Evolutionary conservation across 2,888 invertebrate genomes (phyloP), one percentile per base, ranked within the genome.

Genomic region (Phyllotreta cruciferae): DNA sequence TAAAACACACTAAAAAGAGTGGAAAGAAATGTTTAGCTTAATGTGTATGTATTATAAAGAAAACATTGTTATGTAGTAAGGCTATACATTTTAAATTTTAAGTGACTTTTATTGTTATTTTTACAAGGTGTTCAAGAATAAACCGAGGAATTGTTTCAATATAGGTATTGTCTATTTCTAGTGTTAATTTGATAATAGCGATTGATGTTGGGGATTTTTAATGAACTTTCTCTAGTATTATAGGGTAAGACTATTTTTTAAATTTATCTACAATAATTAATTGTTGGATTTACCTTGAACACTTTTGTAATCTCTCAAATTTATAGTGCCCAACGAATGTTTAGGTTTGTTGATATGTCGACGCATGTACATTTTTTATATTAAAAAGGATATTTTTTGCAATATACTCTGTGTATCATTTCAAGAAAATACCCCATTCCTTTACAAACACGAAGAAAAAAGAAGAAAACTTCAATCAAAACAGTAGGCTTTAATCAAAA

Each of bases 361-460:
- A 49, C 49, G 49, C 49, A 49, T 49, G 34, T 34, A 35, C 9
- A 35, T 35, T 49, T 49, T 49, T 49, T 49, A 35, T 35, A 35
- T 35, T 49, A 35, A 9, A 49, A 49, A 49, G 36, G n/a, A 49
- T 49, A 49, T 49, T 49, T 49, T 49, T 49, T 49, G 49, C 49
- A 49, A 49, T 49, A 49, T 34, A 13, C 6, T 49, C 36, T 24
- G 9, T 24, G 34, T 14, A 9, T 47, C 34, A 5, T 47, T 44
- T 44, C 44, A 39, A 39, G 3, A 39, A 39, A n/a, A 39, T 5
- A 39, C n/a, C 41, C 10, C 41, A 39, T n/a, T n/a, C n/a, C n/a
- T n/a, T n/a, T n/a, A 24, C 24, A 24, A 3, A 24, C 4, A 24
- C 1, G 24, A 24, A 4, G 24, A 24, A 24, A 24, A 24, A 24